Conservation (phyloP, 1,140 invertebrate genomes). For the Lordiphosa clarofinis region DNA sequence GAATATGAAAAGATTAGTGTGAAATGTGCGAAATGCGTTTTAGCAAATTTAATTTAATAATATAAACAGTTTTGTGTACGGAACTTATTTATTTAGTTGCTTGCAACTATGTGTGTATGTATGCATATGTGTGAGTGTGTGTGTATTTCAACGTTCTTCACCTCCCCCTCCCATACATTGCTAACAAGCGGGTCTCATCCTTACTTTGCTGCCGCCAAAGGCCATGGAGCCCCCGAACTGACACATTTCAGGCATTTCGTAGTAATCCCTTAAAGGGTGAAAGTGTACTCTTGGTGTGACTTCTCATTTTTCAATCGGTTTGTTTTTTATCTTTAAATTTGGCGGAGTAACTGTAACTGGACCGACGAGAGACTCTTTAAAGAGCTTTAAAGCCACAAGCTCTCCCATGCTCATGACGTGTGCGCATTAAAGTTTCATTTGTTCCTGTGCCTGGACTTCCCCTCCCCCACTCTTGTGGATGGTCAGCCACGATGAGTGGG, state of each 20-base stretch:
- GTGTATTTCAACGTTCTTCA: conserved; percentile 11
- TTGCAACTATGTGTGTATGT: conserved; percentile 42
- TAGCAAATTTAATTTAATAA: conserved; percentile 40
- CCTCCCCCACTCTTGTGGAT: conserved; percentile 7
- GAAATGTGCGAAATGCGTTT: conserved; percentile 25
- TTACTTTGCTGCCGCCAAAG: conserved; percentile 1
- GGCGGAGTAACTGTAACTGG: conserved; percentile 16
- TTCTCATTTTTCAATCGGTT: conserved; percentile 10
- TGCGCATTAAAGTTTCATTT: conserved; percentile 43
- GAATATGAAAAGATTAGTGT: conserved; percentile 46
- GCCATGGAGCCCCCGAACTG: conserved; percentile 25
- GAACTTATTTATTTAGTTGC: conserved; percentile 42
- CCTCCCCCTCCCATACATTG: no score
- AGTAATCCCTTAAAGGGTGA: conserved; percentile 69
- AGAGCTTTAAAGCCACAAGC: conserved; percentile 29
- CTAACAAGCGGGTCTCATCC: no score
- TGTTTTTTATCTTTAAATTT: conserved; percentile 17
- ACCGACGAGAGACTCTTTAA: conserved; percentile 36
- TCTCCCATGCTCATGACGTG: conserved; percentile 18
- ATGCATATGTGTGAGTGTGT: conserved; percentile 24
- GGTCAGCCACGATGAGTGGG: conserved; percentile 19
- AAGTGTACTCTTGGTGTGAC: conserved; percentile 41
- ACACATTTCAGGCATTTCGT: conserved; percentile 61
- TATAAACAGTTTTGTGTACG: conserved; percentile 26
- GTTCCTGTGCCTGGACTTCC: conserved; percentile 13